Evolutionary conservation across 2,888 invertebrate species (phyloP), one percentile per base, ranked within the genome.

Genomic region (Choristoneura rosaceana): DNA sequence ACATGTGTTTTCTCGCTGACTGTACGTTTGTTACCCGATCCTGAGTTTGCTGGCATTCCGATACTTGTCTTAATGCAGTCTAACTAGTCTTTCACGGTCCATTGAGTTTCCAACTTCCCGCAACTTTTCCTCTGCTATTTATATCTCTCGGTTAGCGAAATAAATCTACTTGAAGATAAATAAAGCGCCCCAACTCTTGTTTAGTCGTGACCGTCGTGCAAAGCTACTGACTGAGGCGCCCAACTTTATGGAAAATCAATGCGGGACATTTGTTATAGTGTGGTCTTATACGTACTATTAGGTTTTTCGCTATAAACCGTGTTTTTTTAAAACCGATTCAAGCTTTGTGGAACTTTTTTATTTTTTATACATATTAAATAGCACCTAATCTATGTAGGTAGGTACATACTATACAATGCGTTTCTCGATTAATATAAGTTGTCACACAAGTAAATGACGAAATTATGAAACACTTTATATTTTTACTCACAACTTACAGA

Each of bases 11-110:
- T 15, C 8, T 50, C n/a, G 47, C 50, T 15, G 15, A 15, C 50
- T 50, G 33, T 58, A 58, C 17, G 25, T 33, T 58, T 25, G 58
- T 25, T 15, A 5, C 15, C 15, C 50, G 8, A 50, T 50, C 50
- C 50, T n/a, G 1, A 25, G 4, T 12, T 55, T n/a, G 55, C 25
- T 38, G 12, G 4, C 47, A 5, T 15, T 38, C 38, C 15, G 62
- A 63, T 33, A 25, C 7, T 14, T 47, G n/a, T n/a, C n/a, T n/a
- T n/a, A 63, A 38, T 17, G 38, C 38, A 52, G 50, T 50, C 52
- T 34, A 61, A 64, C 64, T 52, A 52, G n/a, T 64, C 52, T 50
- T 64, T 38, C 52, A 52, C 52, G 17, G 64, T 38, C 50, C 50
- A 64, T 64, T 64, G 50, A n/a, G n/a, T 50, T 34, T 52, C 64